Conservation (phyloP, 2,888 invertebrate genomes). For the Drosophila differens region DNA sequence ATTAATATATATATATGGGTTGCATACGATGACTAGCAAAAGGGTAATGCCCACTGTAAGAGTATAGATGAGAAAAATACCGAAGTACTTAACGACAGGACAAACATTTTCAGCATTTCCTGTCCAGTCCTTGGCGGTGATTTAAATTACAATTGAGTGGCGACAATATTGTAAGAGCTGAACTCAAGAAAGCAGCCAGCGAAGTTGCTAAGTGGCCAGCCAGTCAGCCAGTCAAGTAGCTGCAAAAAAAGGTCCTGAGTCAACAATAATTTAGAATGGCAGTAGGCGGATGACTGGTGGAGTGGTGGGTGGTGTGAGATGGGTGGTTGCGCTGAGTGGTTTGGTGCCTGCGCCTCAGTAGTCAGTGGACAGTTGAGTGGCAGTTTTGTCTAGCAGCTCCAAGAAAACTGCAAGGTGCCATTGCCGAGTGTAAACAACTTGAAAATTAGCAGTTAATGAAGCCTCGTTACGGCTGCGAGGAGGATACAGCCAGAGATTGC, state of each 20-base stretch:
- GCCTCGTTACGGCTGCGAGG: slow-evolving; percentile 60
- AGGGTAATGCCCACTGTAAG: background rate
- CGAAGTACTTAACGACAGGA: slow-evolving; percentile 35
- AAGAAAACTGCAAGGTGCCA: slow-evolving; percentile 60
- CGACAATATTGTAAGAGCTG: slow-evolving; percentile 70
- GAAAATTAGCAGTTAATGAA: slow-evolving; percentile 79
- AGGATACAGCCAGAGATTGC: slow-evolving; percentile 25
- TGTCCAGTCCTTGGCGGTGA: slow-evolving; percentile 56
- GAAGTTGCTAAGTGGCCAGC: slow-evolving; percentile 65
- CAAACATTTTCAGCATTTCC: slow-evolving; percentile 61
- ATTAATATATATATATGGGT: background rate
- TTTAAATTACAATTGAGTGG: slow-evolving; percentile 80
- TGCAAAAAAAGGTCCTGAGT: slow-evolving; percentile 66
- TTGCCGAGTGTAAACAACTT: slow-evolving; percentile 76
- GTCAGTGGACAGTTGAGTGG: slow-evolving; percentile 69
- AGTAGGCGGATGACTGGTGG: slow-evolving; percentile 5
- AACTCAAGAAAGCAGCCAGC: slow-evolving; percentile 33
- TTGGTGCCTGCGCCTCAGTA: slow-evolving; percentile 52
- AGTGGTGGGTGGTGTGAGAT: background rate
- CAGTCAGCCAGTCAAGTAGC: slow-evolving; percentile 21
- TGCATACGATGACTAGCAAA: background rate
- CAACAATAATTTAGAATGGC: slow-evolving; percentile 76
- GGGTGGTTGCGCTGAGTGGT: slow-evolving; percentile 21
- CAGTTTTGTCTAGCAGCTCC: slow-evolving; percentile 52
- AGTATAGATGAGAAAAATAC: slow-evolving; percentile 1